A percentile compares a stretch with the other conserved stretches of the same genome.
phyloP scores from a whole-genome alignment of 2,888 invertebrate species.

The Exephanes ischioxanthus region DNA sequence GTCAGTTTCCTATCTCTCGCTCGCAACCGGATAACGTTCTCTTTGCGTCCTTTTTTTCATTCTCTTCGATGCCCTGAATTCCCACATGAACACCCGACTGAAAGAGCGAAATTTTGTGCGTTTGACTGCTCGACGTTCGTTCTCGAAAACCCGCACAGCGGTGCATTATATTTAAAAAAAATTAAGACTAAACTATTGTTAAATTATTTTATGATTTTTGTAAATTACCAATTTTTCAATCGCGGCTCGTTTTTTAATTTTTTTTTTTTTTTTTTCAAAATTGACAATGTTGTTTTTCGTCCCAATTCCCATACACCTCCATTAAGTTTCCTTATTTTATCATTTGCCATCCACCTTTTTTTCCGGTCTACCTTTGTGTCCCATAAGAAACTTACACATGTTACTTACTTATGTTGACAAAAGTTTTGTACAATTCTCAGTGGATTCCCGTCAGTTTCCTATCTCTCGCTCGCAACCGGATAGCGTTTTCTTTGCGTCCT shows the following conservation, averaged over 20 bases:
- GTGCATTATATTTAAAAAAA: too few species aligned
- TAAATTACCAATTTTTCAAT: neutral
- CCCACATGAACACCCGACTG: too few species aligned
- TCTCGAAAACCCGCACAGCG: too few species aligned
- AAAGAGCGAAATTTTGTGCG: too few species aligned
- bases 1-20: slow-evolving; percentile 9
- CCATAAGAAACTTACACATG: neutral
- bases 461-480: neutral
- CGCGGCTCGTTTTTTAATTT: neutral
- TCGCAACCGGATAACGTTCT: slow-evolving; percentile 4
- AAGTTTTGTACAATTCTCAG: slow-evolving; percentile 35
- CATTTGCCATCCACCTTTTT: slow-evolving; percentile 24
- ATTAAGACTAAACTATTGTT: too few species aligned
- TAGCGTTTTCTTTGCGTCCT: neutral
- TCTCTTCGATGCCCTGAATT: slow-evolving; percentile 3
- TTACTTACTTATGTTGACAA: slow-evolving; percentile 8
- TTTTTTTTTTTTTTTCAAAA: neutral
- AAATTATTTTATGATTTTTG: too few species aligned
- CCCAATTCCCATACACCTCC: neutral
- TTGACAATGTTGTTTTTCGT: neutral
- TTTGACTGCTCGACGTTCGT: too few species aligned
- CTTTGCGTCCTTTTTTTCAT: neutral
- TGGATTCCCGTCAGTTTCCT: slow-evolving; percentile 23
- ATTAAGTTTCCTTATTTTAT: slow-evolving; percentile 12
- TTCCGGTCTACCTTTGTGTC: slow-evolving; percentile 2